Conservation (phyloP, 2,888 invertebrate species). For the Macrosoma leucophasiata region DNA sequence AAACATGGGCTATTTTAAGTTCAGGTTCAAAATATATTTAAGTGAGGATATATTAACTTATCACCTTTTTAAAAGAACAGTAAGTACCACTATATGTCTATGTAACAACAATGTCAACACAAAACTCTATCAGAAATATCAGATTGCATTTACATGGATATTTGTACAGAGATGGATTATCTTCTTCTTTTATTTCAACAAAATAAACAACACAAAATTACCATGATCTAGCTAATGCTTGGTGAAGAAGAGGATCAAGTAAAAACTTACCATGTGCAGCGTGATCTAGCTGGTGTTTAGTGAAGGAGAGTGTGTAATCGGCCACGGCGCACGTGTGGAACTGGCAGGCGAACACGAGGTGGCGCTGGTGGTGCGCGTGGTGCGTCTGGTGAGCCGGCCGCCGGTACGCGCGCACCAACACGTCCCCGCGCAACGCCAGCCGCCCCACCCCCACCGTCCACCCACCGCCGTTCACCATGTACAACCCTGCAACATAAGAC, state of each 20-base stretch:
- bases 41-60: too few species aligned
- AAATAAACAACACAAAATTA: slow-evolving; percentile 1
- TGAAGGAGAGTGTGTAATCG: slow-evolving; percentile 88
- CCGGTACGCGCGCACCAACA: slow-evolving; percentile 93
- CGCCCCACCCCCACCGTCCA: slow-evolving; percentile 77
- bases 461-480: slow-evolving; percentile 82
- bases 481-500: too few species aligned
- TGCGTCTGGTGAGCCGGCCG: slow-evolving; percentile 68
- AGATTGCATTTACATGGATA: too few species aligned
- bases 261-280: slow-evolving; percentile 86
- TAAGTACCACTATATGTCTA: too few species aligned
- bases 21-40: too few species aligned
- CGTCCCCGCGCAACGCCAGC: slow-evolving; percentile 89
- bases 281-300: slow-evolving; percentile 90
- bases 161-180: too few species aligned
- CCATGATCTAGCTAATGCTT: background rate
- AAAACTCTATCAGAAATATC: too few species aligned
- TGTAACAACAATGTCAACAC: too few species aligned
- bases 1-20: background rate
- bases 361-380: slow-evolving; percentile 46
- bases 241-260: too few species aligned
- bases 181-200: too few species aligned
- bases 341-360: slow-evolving; percentile 90
- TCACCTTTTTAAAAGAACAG: too few species aligned
- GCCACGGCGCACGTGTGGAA: slow-evolving; percentile 96